These are phyloP conservation scores for Crotalus viridis DNA, from an alignment of 2,113 vertebrate genomes.

Conservation along the genomic window DNA sequence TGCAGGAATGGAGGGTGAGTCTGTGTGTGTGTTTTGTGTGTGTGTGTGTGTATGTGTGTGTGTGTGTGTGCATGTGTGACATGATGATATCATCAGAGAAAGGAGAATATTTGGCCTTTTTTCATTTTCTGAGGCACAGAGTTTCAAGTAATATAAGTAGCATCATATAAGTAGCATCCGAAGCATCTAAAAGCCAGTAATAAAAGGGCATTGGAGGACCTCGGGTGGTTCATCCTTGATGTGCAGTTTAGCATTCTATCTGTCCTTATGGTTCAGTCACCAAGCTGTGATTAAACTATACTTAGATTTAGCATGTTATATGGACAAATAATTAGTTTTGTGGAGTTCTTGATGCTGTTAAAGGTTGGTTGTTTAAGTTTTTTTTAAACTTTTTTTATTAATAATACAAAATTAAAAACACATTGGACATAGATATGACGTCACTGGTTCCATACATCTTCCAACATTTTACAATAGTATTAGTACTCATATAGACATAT, in stretches of 20 bases:
- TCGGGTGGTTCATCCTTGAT: neutral
- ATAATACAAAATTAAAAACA: too few relatives aligned
- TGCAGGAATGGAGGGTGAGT: neutral
- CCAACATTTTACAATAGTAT: too few relatives aligned
- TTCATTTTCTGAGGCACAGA: neutral
- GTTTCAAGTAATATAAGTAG: neutral
- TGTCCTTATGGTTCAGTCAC: neutral
- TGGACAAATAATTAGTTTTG: neutral
- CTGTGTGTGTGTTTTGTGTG: too few relatives aligned
- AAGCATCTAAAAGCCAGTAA: neutral
- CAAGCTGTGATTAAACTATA: neutral
- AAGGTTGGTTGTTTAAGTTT: neutral
- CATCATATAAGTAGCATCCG: neutral
- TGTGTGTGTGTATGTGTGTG: too few relatives aligned
- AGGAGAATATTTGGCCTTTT: neutral
- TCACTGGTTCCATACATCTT: too few relatives aligned
- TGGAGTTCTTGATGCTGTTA: neutral
- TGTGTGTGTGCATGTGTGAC: neutral
- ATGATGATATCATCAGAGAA: neutral
- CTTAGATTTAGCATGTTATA: neutral
- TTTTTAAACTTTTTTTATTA: too few relatives aligned
- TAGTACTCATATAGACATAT: too few relatives aligned
- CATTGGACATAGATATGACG: too few relatives aligned
- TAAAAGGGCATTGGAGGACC: neutral
- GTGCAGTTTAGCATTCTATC: neutral